Evolutionary conservation across 2,888 invertebrate species (phyloP).

Genomic region (Lasioglossum vierecki): DNA sequence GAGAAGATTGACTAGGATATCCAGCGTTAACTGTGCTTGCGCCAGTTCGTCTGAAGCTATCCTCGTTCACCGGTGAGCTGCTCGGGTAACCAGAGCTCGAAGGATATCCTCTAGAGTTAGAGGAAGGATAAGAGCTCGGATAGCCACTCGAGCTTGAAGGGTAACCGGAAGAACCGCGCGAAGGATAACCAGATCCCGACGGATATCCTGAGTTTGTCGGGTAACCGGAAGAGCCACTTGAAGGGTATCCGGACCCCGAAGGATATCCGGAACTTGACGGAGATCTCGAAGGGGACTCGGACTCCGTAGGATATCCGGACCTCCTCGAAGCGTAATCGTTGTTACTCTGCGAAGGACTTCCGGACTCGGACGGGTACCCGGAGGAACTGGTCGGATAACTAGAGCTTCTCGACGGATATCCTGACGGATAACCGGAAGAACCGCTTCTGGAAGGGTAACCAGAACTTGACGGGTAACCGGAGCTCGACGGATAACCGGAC

Average conservation of each 20-base stretch:
- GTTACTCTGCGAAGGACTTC: neutral
- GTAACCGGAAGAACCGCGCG: slow-evolving; percentile 49
- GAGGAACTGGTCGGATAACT: neutral
- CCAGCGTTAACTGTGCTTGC: slow-evolving; percentile 69
- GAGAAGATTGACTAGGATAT: slow-evolving; percentile 39
- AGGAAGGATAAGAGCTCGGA: slow-evolving; percentile 49
- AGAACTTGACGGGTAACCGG: slow-evolving; percentile 20
- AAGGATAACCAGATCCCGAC: slow-evolving; percentile 50
- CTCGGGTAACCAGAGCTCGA: slow-evolving; percentile 45
- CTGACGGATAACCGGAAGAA: slow-evolving; percentile 31
- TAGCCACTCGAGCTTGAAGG: slow-evolving; percentile 51
- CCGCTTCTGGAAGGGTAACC: slow-evolving; percentile 53
- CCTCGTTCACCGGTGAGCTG: slow-evolving; percentile 47
- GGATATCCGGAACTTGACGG: slow-evolving; percentile 52
- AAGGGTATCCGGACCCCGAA: slow-evolving; percentile 35
- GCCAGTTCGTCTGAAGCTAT: slow-evolving; percentile 56
- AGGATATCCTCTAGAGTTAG: slow-evolving; percentile 50
- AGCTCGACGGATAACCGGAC: slow-evolving; percentile 35
- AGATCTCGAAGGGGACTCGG: slow-evolving; percentile 45
- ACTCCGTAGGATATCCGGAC: slow-evolving; percentile 43
- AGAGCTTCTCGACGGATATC: slow-evolving; percentile 10
- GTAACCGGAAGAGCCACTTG: slow-evolving; percentile 34
- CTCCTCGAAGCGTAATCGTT: neutral
- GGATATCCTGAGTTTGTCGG: slow-evolving; percentile 42
- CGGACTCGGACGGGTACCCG: neutral